These are phyloP conservation scores for Trichosurus vulpecula DNA, from an alignment of 2,797 vertebrate genomes.

Conservation along the genomic window DNA sequence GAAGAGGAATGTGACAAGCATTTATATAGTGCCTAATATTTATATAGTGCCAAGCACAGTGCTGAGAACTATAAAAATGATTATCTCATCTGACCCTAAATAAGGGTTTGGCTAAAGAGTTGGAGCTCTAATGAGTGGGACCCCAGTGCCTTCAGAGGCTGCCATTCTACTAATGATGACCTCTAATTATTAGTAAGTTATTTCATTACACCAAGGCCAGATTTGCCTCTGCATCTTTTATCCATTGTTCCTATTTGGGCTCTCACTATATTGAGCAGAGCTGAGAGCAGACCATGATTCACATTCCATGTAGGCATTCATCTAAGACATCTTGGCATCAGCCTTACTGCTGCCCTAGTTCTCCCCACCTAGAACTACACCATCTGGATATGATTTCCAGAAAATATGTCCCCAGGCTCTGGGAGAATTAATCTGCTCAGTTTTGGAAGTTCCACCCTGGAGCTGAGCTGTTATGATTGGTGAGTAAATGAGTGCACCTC, in stretches of 20 bases:
- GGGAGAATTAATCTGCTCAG: neutral
- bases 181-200: neutral
- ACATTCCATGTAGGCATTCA: neutral
- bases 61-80: neutral
- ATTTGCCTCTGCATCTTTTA: neutral
- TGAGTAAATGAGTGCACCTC: neutral
- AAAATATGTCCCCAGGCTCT: neutral
- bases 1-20: neutral
- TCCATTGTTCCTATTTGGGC: neutral
- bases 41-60: neutral
- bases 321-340: neutral
- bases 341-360: neutral
- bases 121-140: neutral
- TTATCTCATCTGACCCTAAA: neutral
- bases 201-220: neutral
- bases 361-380: neutral
- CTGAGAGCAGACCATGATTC: neutral
- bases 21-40: neutral
- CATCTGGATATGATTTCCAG: neutral
- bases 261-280: neutral
- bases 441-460: neutral
- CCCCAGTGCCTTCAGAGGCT: neutral
- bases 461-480: neutral
- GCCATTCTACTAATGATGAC: neutral
- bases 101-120: neutral